A percentile compares a stretch with the other conserved stretches of the same genome.
Conservation (phyloP, 2,888 invertebrate species). For the Philonicus albiceps region DNA sequence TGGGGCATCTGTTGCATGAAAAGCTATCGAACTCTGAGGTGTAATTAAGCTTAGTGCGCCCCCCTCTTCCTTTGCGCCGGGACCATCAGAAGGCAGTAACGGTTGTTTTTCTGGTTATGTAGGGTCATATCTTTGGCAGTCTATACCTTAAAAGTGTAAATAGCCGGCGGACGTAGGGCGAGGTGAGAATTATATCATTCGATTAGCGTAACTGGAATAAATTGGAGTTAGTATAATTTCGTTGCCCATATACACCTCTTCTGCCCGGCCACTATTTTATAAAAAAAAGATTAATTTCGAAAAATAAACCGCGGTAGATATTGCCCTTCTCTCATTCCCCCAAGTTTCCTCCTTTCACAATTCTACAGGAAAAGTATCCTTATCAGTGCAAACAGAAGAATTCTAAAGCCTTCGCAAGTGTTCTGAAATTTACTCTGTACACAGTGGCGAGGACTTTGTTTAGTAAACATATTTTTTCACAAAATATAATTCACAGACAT, state of each 20-base stretch:
- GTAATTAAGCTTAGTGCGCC: background rate
- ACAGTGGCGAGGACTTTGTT: background rate
- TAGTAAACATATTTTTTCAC: background rate
- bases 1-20: slow-evolving; percentile 8
- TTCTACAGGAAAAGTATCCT: background rate
- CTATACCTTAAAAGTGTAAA: background rate
- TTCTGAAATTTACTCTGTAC: background rate
- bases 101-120: background rate
- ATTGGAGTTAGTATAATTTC: background rate
- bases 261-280: too few relatives aligned
- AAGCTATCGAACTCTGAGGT: background rate
- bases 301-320: too few relatives aligned
- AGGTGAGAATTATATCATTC: background rate
- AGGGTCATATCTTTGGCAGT: background rate
- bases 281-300: too few relatives aligned
- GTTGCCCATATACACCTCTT: background rate
- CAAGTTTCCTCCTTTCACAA: background rate
- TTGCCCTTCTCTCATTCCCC: background rate
- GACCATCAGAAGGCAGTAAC: background rate
- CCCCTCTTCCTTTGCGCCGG: background rate
- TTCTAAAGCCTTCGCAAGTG: background rate
- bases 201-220: background rate
- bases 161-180: background rate
- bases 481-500: background rate
- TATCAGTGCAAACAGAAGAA: background rate